Conservation (phyloP, 1,140 invertebrate genomes). For the Apocrypta bakeri region DNA sequence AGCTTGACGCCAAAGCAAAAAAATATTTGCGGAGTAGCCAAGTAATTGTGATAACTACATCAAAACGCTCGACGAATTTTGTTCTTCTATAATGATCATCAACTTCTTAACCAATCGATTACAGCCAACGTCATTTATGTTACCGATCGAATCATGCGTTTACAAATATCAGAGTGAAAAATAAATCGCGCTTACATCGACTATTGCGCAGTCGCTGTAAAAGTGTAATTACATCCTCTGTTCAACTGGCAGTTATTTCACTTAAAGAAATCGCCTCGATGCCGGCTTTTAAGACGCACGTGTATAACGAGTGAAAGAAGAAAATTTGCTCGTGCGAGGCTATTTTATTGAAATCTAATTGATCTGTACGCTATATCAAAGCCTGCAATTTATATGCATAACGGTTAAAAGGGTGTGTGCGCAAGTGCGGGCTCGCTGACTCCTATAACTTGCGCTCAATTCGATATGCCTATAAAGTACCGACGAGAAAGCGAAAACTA, state of each 20-base stretch:
- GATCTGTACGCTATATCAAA: neutral
- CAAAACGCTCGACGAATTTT: neutral
- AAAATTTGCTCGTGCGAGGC: neutral
- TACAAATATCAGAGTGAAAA: no score
- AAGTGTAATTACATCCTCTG: neutral
- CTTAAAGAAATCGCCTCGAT: neutral
- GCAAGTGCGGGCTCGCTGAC: neutral
- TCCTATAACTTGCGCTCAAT: neutral
- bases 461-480: neutral
- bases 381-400: conserved; percentile 17
- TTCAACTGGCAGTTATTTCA: neutral
- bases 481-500: neutral
- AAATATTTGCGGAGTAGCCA: neutral
- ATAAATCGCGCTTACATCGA: no score
- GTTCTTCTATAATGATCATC: neutral
- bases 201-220: neutral
- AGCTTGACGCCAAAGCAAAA: neutral
- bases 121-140: neutral
- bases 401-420: conserved; percentile 11
- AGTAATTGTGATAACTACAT: neutral
- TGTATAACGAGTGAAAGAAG: neutral
- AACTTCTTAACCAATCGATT: neutral
- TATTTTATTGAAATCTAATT: conserved; percentile 41
- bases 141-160: neutral
- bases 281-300: neutral